Evolutionary conservation across 2,797 vertebrate genomes (phyloP), one percentile per base, ranked within the genome.

Genomic region (Sorex maritimensis): DNA sequence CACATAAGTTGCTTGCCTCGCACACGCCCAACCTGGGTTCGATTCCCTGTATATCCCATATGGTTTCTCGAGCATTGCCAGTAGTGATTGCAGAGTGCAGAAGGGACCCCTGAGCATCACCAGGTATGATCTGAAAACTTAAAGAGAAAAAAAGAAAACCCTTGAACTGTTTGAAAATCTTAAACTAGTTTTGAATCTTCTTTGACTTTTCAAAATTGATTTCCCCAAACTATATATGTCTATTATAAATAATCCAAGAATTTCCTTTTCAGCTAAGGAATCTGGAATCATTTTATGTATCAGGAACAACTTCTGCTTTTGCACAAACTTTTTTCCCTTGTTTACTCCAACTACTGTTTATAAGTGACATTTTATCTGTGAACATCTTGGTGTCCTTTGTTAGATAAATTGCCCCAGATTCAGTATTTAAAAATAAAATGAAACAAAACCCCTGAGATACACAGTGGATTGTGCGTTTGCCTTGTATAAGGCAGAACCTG

Each of bases 111-210:
- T 11, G 49, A 52, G 13, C 10, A 52, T 52, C 11, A 1, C 49
- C 49, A 52, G 49, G 49, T 52, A 14, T 52, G 49, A 52, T 9
- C 49, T 9, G 13, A 52, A 52, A 52, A 14, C 49, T 8, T 14
- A 52, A 52, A 52, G 49, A 52, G 49, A 52, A 9, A 52, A 52
- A 52, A 11, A 11, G 49, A 52, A 52, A 21, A 23, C 6, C 21
- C 6, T 5, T 61, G 58, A 61, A 61, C 28, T 93, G 46, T 92
- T 88, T 95, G 81, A 96, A 77, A 95, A 89, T 92, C 95, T 61
- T 93, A 61, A 90, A 86, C 77, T 49, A 87, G 83, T 65, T 90
- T 95, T n/a, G 58, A 92, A 77, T 85, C 94, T 88, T 90, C 82
- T 24, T 88, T 91, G 69, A 46, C 75, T 95, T 91, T 41, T 95